A percentile compares a stretch with the other conserved stretches of the same genome.
Evolutionary conservation across 2,888 invertebrate genomes (phyloP).

Genomic region (Acronicta aceris): DNA sequence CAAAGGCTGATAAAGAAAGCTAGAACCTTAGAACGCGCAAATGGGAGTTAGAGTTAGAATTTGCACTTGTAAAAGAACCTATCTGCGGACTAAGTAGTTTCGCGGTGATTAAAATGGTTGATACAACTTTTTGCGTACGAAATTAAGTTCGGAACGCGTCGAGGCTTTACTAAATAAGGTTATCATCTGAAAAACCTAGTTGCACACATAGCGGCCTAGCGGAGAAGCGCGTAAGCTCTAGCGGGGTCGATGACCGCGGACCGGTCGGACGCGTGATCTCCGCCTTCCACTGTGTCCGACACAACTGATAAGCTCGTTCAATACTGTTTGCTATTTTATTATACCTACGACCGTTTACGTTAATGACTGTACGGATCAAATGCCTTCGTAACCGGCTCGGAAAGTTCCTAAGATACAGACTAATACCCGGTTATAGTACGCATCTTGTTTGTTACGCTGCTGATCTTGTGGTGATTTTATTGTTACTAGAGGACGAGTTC

Average conservation of each 20-base stretch:
- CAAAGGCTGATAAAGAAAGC: constrained; percentile 10
- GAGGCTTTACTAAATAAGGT: constrained; percentile 67
- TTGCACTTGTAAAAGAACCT: constrained; percentile 9
- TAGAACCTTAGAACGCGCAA: constrained; percentile 2
- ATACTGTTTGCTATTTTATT: constrained; percentile 67
- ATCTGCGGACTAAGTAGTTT: constrained; percentile 13
- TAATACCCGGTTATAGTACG: constrained; percentile 24
- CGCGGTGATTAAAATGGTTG: constrained; percentile 29
- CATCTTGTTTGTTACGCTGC: constrained; percentile 24
- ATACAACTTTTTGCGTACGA: constrained; percentile 36
- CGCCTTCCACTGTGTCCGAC: constrained; percentile 68
- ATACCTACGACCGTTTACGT: constrained; percentile 49
- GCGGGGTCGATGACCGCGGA: constrained; percentile 78
- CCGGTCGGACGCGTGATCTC: constrained; percentile 79
- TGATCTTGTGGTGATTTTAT: constrained; percentile 18
- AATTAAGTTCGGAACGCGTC: constrained; percentile 42
- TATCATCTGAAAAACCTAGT: constrained; percentile 74
- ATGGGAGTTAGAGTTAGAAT: constrained; percentile 8
- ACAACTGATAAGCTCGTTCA: constrained; percentile 67
- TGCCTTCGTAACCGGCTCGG: constrained; percentile 46
- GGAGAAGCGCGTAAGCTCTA: constrained; percentile 70
- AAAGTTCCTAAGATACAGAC: constrained; percentile 27
- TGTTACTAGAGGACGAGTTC: constrained; percentile 11
- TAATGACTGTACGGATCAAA: constrained; percentile 36
- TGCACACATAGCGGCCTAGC: constrained; percentile 72